Percentiles rank a stretch among this genome's conserved stretches.
Evolutionary conservation across 1,140 invertebrate species (phyloP).

Genomic region (Latrodectus geometricus): DNA sequence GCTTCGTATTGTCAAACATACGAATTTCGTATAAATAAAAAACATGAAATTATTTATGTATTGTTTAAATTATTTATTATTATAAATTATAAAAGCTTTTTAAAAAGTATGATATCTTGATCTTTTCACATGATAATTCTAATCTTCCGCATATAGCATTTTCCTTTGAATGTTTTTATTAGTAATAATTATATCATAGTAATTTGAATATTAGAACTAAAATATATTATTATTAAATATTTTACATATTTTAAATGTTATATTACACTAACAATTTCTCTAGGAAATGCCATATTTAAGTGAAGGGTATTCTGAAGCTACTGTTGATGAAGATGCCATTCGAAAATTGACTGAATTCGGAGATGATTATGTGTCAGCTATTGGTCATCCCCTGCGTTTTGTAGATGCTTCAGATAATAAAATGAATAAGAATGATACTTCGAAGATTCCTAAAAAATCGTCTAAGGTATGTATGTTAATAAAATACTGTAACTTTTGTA

Average conservation of each 20-base stretch:
- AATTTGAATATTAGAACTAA: too few relatives aligned
- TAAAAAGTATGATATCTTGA: too few relatives aligned
- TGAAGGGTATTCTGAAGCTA: constrained; percentile 86
- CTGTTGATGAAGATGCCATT: constrained; percentile 85
- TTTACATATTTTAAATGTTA: neutral
- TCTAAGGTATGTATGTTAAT: constrained; percentile 20
- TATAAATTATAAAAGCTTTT: too few relatives aligned
- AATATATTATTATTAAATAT: neutral
- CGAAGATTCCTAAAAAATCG: constrained; percentile 28
- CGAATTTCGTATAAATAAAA: too few relatives aligned
- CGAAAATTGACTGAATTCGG: constrained; percentile 85
- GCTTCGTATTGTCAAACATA: too few relatives aligned
- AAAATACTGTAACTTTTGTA: too few relatives aligned
- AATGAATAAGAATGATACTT: constrained; percentile 1
- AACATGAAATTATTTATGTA: too few relatives aligned
- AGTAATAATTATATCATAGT: too few relatives aligned
- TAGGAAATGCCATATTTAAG: constrained; percentile 88
- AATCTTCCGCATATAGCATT: too few relatives aligned
- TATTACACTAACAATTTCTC: constrained; percentile 28
- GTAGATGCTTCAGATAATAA: neutral
- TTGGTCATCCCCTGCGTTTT: constrained; percentile 76
- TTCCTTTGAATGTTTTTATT: too few relatives aligned
- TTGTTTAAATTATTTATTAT: too few relatives aligned
- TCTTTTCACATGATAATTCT: too few relatives aligned
- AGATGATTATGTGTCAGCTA: constrained; percentile 88